A percentile compares a stretch with the other conserved stretches of the same genome.
Conservation (phyloP, 2,888 invertebrate genomes). For the Drosophila kanekoi region DNA sequence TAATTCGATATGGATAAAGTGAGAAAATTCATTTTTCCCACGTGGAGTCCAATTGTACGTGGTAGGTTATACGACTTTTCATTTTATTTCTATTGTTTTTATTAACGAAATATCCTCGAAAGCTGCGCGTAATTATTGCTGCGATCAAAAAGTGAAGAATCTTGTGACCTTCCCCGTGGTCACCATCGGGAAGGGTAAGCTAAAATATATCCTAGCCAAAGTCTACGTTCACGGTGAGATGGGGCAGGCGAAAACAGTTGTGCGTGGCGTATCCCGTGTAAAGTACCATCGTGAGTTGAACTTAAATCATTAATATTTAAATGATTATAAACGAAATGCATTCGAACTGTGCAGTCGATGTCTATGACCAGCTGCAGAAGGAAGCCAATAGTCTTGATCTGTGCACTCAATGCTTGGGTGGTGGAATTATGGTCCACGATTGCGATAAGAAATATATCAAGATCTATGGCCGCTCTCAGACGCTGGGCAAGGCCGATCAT, state of each 20-base stretch:
- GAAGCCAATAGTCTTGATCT: constrained; percentile 41
- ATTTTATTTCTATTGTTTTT: background rate
- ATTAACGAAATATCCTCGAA: background rate
- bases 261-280: constrained; percentile 42
- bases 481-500: constrained; percentile 62
- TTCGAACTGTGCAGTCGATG: constrained; percentile 33
- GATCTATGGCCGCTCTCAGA: constrained; percentile 56
- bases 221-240: constrained; percentile 62
- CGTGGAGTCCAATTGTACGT: constrained; percentile 33
- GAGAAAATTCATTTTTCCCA: constrained; percentile 32
- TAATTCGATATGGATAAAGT: constrained; percentile 46
- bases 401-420: constrained; percentile 64
- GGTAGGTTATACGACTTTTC: constrained; percentile 22
- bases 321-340: no score
- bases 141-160: constrained; percentile 2
- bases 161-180: constrained; percentile 45
- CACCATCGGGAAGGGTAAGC: constrained; percentile 45
- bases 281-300: constrained; percentile 64
- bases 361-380: constrained; percentile 54
- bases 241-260: constrained; percentile 39
- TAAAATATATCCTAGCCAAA: constrained; percentile 55
- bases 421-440: constrained; percentile 56
- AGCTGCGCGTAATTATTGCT: constrained; percentile 44
- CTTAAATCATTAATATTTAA: no score
- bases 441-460: constrained; percentile 47